A percentile compares a stretch with the other conserved stretches of the same genome.
These are phyloP conservation scores for Struthio camelus DNA, from an alignment of 2,113 vertebrate species.

Conservation along the genomic window DNA sequence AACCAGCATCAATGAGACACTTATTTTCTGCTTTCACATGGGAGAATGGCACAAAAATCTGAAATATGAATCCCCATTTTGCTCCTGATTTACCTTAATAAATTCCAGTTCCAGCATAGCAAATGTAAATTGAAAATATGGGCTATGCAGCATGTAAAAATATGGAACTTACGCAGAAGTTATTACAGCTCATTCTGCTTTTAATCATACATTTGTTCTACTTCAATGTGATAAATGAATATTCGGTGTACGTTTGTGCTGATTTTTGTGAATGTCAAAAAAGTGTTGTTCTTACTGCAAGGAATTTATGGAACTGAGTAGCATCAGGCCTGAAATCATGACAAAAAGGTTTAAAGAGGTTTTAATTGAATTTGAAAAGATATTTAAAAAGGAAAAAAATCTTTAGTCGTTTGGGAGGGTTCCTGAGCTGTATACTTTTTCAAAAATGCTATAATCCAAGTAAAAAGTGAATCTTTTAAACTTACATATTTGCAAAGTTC, in stretches of 20 bases:
- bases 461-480: background rate
- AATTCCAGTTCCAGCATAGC: slow-evolving; percentile 60
- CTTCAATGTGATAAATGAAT: slow-evolving; percentile 56
- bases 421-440: slow-evolving; percentile 27
- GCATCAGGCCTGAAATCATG: background rate
- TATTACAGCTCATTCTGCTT: slow-evolving; percentile 60
- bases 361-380: slow-evolving; percentile 53
- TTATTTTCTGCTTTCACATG: slow-evolving; percentile 69
- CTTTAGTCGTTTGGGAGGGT: background rate
- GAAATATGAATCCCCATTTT: slow-evolving; percentile 64
- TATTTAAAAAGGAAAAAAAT: slow-evolving; percentile 14
- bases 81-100: slow-evolving; percentile 71
- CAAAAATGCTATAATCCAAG: slow-evolving; percentile 33
- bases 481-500: slow-evolving; percentile 22
- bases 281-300: slow-evolving; percentile 5
- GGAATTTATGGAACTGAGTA: slow-evolving; percentile 22
- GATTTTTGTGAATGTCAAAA: slow-evolving; percentile 46
- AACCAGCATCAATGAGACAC: slow-evolving; percentile 60
- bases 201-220: slow-evolving; percentile 41
- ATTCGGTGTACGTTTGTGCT: slow-evolving; percentile 31
- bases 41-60: slow-evolving; percentile 67
- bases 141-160: slow-evolving; percentile 18
- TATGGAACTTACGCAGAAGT: slow-evolving; percentile 62
- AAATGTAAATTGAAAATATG: slow-evolving; percentile 60
- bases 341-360: background rate